These are phyloP conservation scores for Psittacara wagleri DNA, from an alignment of 2,113 vertebrate genomes.

Conservation along the genomic window DNA sequence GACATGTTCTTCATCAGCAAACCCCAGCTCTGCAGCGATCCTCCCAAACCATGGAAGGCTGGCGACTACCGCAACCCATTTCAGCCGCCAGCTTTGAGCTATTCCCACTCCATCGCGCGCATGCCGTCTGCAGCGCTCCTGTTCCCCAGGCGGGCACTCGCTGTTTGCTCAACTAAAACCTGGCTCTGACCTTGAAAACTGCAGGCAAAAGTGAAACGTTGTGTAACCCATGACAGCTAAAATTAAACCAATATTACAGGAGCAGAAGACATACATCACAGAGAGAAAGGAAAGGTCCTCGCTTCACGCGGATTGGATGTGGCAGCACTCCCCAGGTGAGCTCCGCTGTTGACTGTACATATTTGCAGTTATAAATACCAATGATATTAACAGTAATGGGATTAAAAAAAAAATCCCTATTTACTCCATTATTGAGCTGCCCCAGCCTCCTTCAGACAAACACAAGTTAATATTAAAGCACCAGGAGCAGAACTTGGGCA, in stretches of 20 bases:
- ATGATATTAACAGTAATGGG: neutral
- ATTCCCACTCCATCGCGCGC: rapidly evolving
- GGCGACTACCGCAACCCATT: rapidly evolving
- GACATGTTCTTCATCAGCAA: neutral
- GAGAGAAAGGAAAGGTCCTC: neutral
- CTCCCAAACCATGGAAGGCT: neutral
- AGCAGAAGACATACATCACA: neutral
- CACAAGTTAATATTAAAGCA: neutral
- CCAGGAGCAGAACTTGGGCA: neutral
- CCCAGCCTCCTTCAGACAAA: neutral
- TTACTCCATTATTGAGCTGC: neutral
- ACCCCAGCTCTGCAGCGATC: neutral
- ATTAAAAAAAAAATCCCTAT: neutral
- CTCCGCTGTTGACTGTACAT: neutral
- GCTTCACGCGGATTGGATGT: rapidly evolving
- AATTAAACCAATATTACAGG: neutral
- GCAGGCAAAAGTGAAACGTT: neutral
- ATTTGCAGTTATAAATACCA: neutral
- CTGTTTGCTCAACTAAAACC: neutral
- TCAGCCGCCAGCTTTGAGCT: neutral
- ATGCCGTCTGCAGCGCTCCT: rapidly evolving
- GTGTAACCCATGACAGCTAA: neutral
- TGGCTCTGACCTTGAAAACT: neutral
- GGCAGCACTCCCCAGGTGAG: neutral
- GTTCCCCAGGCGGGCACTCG: rapidly evolving